Evolutionary conservation across 2,888 invertebrate species (phyloP).

Genomic region (Crematogaster levior): DNA sequence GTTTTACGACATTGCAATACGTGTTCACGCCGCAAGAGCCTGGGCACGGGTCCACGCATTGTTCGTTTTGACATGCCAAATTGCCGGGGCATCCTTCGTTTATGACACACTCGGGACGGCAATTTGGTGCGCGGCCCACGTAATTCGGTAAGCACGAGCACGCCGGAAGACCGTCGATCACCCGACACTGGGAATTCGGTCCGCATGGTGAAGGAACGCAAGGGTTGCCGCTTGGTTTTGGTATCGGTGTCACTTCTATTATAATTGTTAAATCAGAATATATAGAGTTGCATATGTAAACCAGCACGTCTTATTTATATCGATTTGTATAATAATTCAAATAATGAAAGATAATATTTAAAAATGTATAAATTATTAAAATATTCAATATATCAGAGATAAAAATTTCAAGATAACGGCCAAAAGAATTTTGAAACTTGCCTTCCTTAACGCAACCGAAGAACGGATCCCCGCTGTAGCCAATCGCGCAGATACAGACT

Average conservation of each 20-base stretch:
- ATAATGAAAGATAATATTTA: not conserved
- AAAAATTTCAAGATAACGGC: not conserved
- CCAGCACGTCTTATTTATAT: slow-evolving; percentile 1
- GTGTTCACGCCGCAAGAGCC: slow-evolving; percentile 94
- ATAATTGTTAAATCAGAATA: not conserved
- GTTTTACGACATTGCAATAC: slow-evolving; percentile 92
- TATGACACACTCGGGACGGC: slow-evolving; percentile 94
- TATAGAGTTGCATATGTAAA: not conserved
- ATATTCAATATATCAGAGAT: not conserved
- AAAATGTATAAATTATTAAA: not conserved
- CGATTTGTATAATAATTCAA: not conserved
- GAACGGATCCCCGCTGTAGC: slow-evolving; percentile 93
- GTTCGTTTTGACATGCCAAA: slow-evolving; percentile 93
- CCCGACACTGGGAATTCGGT: slow-evolving; percentile 93
- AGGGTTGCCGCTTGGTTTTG: slow-evolving; percentile 89
- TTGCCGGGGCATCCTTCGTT: slow-evolving; percentile 95
- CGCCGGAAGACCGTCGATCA: slow-evolving; percentile 91
- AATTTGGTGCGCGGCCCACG: slow-evolving; percentile 94
- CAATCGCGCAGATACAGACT: slow-evolving; percentile 92
- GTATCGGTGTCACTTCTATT: slow-evolving; percentile 60
- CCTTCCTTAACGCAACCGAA: slow-evolving; percentile 90
- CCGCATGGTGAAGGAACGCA: slow-evolving; percentile 95
- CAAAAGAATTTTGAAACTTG: slow-evolving; percentile 86
- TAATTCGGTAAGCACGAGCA: slow-evolving; percentile 93
- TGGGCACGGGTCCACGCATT: slow-evolving; percentile 93